These are phyloP conservation scores for Diarsia mendica DNA, from an alignment of 2,888 invertebrate genomes.

Conservation along the genomic window DNA sequence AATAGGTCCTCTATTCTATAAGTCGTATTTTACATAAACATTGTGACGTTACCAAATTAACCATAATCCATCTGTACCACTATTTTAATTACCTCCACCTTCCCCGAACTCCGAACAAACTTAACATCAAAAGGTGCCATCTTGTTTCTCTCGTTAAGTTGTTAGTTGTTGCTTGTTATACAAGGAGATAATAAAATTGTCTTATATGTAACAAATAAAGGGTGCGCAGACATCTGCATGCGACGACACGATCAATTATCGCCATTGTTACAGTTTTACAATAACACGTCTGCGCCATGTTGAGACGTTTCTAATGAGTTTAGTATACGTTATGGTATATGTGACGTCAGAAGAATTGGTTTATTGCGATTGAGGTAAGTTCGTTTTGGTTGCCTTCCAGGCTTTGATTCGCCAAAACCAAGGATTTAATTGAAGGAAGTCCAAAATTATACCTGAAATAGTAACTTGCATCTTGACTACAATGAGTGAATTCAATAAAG, in stretches of 20 bases:
- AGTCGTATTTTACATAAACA: conserved; percentile 2
- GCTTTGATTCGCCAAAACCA: no score
- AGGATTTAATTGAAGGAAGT: no score
- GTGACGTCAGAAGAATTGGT: conserved; percentile 35
- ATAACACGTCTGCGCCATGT: conserved; percentile 82
- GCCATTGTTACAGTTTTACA: conserved; percentile 82
- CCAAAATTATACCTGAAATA: no score
- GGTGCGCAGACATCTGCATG: conserved; percentile 84
- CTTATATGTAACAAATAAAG: conserved; percentile 72
- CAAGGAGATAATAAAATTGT: conserved; percentile 79
- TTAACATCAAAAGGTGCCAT: conserved; percentile 80
- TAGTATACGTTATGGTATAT: conserved; percentile 42
- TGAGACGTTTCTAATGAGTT: conserved; percentile 71
- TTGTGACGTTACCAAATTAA: conserved; percentile 9
- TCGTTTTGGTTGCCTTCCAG: neutral
- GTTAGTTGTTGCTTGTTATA: conserved; percentile 59
- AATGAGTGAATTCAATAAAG: no score
- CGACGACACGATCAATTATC: conserved; percentile 86
- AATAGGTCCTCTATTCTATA: neutral
- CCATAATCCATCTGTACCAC: conserved; percentile 12
- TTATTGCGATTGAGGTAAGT: neutral
- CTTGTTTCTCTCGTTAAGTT: conserved; percentile 68
- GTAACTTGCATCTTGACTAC: no score
- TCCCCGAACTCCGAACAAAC: conserved; percentile 53
- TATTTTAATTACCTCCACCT: conserved; percentile 48